Evolutionary conservation across 1,140 invertebrate species (phyloP), one percentile per base, ranked within the genome.

Genomic region (Gyrodactylus salaris): DNA sequence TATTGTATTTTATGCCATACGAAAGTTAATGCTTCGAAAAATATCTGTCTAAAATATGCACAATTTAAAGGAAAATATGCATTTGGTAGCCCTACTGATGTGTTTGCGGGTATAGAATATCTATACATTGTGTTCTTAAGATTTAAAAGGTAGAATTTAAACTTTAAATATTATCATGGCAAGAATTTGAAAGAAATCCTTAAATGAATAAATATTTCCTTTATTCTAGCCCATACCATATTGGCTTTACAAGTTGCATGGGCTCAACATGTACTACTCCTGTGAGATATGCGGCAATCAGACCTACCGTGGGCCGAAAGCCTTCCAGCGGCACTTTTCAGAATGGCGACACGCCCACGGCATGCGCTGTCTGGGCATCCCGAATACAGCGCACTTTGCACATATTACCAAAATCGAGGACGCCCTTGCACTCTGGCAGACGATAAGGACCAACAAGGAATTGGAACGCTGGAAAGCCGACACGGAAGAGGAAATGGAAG

Each of bases 211-310:
- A n/a, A n/a, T n/a, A n/a, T n/a, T n/a, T n/a, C n/a, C n/a, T n/a
- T n/a, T n/a, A n/a, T 83, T 83, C 76, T 77, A 86, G 84, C 92
- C 92, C 0, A 96, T 96, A 78, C 95, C 95, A 0, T 99, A 99
- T 80, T 99, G 95, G 94, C 81, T 98, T 25, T 99, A 99, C 80
- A 99, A 99, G 83, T 82, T 99, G 1, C 95, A 99, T 80, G 95
- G 95, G 0, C 83, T 99, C 0, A 99, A 99, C 80, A 94, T 99
- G 70, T 94, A 89, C 79, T 99, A 97, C 79, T 92, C 89, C 75
- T 99, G 95, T 81, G 95, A 99, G 81, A 99, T 99, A 75, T 99
- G 95, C 82, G 95, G 94, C n/a, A 98, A 98, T 82, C 94, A 89
- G 77, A 91, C 89, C 0, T 99, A 99, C 81, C 94, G 97, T 82